phyloP scores from a whole-genome alignment of 1,140 invertebrate species.

The Aleiodes sp. region DNA sequence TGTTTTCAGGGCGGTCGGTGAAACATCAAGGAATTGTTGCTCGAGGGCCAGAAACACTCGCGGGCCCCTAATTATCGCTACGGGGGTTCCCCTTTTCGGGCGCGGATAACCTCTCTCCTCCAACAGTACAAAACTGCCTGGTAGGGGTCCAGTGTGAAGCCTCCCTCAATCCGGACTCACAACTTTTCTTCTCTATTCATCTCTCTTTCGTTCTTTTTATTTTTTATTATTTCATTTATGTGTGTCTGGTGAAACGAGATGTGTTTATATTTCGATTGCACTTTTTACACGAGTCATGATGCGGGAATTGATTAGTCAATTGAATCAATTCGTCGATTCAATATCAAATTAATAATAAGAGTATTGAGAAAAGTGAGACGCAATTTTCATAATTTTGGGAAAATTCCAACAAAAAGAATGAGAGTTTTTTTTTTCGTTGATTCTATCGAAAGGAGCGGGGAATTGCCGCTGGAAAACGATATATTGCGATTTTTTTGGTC shows the following conservation, averaged over 20 bases:
- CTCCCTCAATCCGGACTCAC: slow-evolving; percentile 40
- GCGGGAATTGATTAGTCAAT: background rate
- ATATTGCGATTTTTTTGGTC: too few relatives aligned
- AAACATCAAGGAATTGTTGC: slow-evolving; percentile 56
- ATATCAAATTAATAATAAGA: background rate
- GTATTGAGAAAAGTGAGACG: background rate
- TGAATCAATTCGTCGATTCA: slow-evolving; percentile 1
- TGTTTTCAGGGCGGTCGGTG: slow-evolving; percentile 55
- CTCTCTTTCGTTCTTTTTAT: background rate
- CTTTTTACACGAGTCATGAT: slow-evolving; percentile 14
- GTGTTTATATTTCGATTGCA: slow-evolving; percentile 14
- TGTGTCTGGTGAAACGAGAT: background rate
- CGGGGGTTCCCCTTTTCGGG: slow-evolving; percentile 55
- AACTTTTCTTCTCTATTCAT: background rate
- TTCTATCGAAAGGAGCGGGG: too few relatives aligned
- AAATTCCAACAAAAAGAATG: too few relatives aligned
- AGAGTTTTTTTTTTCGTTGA: too few relatives aligned
- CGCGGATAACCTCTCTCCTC: slow-evolving; percentile 39
- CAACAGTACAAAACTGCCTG: slow-evolving; percentile 55
- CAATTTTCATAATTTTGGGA: too few relatives aligned
- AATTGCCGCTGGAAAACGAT: too few relatives aligned
- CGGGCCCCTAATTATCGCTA: slow-evolving; percentile 58
- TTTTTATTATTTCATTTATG: background rate
- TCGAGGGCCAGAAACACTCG: slow-evolving; percentile 57
- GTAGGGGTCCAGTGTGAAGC: slow-evolving; percentile 50